Conservation (phyloP, 2,888 invertebrate species). For the Sphaerophoria taeniata region DNA sequence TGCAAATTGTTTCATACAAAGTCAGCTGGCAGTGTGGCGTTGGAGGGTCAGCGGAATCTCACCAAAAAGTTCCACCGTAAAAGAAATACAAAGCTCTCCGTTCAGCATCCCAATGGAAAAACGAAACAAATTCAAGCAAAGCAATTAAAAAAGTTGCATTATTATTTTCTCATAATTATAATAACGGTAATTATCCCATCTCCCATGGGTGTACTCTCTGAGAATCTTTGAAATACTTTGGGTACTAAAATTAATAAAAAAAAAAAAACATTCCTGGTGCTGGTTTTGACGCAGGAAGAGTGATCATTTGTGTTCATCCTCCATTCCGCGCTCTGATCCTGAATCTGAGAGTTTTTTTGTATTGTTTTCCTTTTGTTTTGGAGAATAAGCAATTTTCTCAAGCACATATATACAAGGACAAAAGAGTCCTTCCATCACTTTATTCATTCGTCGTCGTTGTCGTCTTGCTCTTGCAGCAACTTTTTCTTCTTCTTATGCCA, state of each 20-base stretch:
- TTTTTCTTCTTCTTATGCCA: slow-evolving; percentile 12
- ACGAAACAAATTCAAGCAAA: slow-evolving; percentile 39
- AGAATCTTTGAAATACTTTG: slow-evolving; percentile 15
- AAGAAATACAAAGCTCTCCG: slow-evolving; percentile 6
- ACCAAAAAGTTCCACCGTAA: slow-evolving; percentile 9
- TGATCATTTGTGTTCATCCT: slow-evolving; percentile 40
- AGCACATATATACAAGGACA: slow-evolving; percentile 5
- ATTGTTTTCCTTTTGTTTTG: slow-evolving; percentile 49
- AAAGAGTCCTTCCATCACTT: slow-evolving; percentile 34
- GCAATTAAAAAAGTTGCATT: slow-evolving; percentile 68
- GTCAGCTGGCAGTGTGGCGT: background rate
- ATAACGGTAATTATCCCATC: slow-evolving; percentile 60
- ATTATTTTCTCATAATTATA: slow-evolving; percentile 69
- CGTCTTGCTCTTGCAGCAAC: background rate
- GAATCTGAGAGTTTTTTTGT: background rate
- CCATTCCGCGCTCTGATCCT: background rate
- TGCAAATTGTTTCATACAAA: slow-evolving; percentile 34
- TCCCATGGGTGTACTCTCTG: slow-evolving; percentile 36
- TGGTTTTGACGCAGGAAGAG: slow-evolving; percentile 43
- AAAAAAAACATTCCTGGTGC: slow-evolving; percentile 4
- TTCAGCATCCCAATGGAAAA: slow-evolving; percentile 5
- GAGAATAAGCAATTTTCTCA: slow-evolving; percentile 37
- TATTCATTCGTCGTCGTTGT: slow-evolving; percentile 51
- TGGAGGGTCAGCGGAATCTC: background rate
- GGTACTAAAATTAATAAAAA: slow-evolving; percentile 6